phyloP scores from a whole-genome alignment of 2,113 vertebrate species.

The Leiothrix lutea region DNA sequence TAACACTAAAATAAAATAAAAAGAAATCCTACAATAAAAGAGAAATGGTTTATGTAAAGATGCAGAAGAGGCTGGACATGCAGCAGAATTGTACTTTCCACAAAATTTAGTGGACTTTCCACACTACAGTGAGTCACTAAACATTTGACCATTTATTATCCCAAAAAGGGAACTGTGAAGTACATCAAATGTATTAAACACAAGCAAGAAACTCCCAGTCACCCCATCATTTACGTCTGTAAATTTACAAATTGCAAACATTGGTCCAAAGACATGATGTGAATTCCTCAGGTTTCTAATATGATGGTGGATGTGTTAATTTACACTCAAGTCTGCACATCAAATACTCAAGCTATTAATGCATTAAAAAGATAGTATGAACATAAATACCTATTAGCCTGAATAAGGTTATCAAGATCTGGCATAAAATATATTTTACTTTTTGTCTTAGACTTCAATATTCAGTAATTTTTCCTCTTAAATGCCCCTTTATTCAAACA shows the following conservation, averaged over 20 bases:
- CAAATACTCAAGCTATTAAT: neutral
- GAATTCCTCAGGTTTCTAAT: neutral
- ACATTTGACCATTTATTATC: neutral
- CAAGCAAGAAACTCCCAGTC: neutral
- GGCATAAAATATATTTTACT: neutral
- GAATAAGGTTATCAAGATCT: neutral
- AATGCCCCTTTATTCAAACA: neutral
- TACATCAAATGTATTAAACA: neutral
- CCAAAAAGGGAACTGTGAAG: neutral
- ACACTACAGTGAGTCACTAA: neutral
- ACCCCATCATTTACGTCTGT: neutral
- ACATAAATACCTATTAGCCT: neutral
- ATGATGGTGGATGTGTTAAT: neutral
- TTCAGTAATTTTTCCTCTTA: neutral
- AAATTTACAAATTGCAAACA: neutral
- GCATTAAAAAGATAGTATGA: neutral
- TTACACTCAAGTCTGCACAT: neutral
- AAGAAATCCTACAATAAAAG: neutral
- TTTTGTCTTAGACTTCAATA: neutral
- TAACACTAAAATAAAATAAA: neutral
- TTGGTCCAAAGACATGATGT: neutral
- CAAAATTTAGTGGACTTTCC: neutral
- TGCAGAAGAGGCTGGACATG: rapidly evolving
- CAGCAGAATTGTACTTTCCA: neutral
- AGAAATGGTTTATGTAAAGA: neutral